phyloP scores from a whole-genome alignment of 1,140 invertebrate genomes.

The Platorchestia sp. region DNA sequence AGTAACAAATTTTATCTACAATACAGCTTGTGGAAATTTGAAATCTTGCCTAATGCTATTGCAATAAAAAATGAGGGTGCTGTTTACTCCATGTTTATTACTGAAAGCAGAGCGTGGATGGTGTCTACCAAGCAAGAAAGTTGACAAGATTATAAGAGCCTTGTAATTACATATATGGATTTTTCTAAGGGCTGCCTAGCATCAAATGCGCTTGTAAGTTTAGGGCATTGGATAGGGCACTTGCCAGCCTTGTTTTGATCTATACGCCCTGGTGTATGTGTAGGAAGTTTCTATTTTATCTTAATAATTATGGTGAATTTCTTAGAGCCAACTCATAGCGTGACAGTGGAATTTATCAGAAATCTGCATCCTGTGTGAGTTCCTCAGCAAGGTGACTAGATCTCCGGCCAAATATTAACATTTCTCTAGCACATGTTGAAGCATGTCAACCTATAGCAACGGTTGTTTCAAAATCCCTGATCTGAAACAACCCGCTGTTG shows the following conservation, averaged over 20 bases:
- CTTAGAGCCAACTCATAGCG: not conserved
- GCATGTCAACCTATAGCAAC: too few species aligned
- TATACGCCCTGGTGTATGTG: not conserved
- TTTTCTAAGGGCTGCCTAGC: not conserved
- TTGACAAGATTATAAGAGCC: too few species aligned
- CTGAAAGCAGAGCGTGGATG: too few species aligned
- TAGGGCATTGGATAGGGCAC: not conserved
- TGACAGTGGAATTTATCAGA: not conserved
- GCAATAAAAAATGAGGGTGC: too few species aligned
- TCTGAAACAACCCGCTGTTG: too few species aligned
- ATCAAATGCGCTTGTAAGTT: not conserved
- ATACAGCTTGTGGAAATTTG: too few species aligned
- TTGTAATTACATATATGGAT: not conserved
- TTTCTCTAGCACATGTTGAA: not conserved
- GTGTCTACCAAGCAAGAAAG: too few species aligned
- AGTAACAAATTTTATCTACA: too few species aligned
- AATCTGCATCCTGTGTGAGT: not conserved
- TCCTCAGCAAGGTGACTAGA: not conserved
- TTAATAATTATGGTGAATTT: not conserved
- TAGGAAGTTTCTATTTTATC: not conserved
- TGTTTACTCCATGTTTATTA: too few species aligned
- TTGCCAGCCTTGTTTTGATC: not conserved
- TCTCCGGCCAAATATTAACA: not conserved
- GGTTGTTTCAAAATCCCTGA: too few species aligned
- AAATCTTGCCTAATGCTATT: too few species aligned